A percentile compares a stretch with the other conserved stretches of the same genome.
Conservation (phyloP, 2,888 invertebrate species). For the Pristionchus japonicus region DNA sequence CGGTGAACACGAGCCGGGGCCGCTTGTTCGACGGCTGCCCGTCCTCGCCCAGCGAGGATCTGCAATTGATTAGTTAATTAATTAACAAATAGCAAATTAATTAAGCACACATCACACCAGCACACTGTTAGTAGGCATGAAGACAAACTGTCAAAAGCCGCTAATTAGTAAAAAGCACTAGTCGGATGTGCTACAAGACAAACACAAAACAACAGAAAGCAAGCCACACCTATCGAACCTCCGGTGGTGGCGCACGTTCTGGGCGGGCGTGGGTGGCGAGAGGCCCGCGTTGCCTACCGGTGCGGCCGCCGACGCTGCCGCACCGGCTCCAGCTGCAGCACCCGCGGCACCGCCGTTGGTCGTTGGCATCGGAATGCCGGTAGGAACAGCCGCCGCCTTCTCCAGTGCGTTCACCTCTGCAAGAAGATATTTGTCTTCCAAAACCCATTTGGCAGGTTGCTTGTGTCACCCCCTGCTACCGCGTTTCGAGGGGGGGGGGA, state of each 20-base stretch:
- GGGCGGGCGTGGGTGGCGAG: constrained; percentile 73
- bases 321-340: not conserved
- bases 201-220: not conserved
- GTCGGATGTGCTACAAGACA: too few species aligned
- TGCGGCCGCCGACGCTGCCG: not conserved
- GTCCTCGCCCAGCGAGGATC: constrained; percentile 52
- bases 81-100: not conserved
- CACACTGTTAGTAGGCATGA: not conserved
- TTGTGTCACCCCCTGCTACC: not conserved
- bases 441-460: not conserved
- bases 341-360: not conserved
- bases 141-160: too few species aligned
- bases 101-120: not conserved
- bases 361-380: not conserved
- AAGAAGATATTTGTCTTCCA: not conserved
- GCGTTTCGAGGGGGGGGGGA: not conserved
- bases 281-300: constrained; percentile 39
- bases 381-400: constrained; percentile 12
- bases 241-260: constrained; percentile 67
- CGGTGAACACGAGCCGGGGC: constrained; percentile 99
- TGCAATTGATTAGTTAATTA: not conserved
- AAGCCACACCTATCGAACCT: constrained; percentile 32
- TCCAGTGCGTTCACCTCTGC: constrained; percentile 25
- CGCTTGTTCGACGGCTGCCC: constrained; percentile 82
- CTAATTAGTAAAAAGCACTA: too few species aligned